Evolutionary conservation across 1,140 invertebrate species (phyloP).

Genomic region (Drosophila biarmipes): DNA sequence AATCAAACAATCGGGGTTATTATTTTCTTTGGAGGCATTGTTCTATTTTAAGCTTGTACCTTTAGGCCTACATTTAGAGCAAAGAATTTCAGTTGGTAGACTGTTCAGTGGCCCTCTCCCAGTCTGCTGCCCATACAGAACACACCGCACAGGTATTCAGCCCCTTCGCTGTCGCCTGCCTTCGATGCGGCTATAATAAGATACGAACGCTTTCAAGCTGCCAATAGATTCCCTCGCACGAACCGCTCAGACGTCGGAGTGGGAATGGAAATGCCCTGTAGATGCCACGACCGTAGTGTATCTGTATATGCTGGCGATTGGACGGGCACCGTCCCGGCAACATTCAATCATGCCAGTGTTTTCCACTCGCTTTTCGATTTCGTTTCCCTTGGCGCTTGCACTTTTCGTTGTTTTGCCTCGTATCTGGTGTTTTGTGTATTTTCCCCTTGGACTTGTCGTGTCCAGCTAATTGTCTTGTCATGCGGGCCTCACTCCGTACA

Average conservation of each 20-base stretch:
- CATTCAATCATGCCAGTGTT: slow-evolving; percentile 40
- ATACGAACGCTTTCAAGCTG: slow-evolving; percentile 31
- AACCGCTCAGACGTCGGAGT: slow-evolving; percentile 1
- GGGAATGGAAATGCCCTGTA: slow-evolving; percentile 13
- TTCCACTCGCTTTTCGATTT: slow-evolving; percentile 29
- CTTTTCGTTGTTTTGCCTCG: slow-evolving; percentile 7
- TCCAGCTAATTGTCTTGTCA: slow-evolving; percentile 69
- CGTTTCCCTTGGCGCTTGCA: slow-evolving; percentile 26
- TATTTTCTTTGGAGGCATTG: too few relatives aligned
- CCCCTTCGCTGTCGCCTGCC: slow-evolving; percentile 1
- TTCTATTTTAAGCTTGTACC: too few relatives aligned
- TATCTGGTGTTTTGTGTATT: slow-evolving; percentile 22
- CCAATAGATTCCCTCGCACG: slow-evolving; percentile 32
- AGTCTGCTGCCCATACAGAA: background rate
- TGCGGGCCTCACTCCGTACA: slow-evolving; percentile 42
- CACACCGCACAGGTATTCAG: slow-evolving; percentile 33
- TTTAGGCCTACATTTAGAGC: too few relatives aligned
- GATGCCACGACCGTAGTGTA: background rate
- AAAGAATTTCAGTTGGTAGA: background rate
- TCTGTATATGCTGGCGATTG: slow-evolving; percentile 40
- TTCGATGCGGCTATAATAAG: slow-evolving; percentile 19
- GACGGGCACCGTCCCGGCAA: slow-evolving; percentile 11
- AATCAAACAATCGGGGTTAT: too few relatives aligned
- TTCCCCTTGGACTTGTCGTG: slow-evolving; percentile 34
- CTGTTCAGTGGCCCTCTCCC: background rate